Evolutionary conservation across 2,888 invertebrate species (phyloP).

Genomic region (Taenaris catops): DNA sequence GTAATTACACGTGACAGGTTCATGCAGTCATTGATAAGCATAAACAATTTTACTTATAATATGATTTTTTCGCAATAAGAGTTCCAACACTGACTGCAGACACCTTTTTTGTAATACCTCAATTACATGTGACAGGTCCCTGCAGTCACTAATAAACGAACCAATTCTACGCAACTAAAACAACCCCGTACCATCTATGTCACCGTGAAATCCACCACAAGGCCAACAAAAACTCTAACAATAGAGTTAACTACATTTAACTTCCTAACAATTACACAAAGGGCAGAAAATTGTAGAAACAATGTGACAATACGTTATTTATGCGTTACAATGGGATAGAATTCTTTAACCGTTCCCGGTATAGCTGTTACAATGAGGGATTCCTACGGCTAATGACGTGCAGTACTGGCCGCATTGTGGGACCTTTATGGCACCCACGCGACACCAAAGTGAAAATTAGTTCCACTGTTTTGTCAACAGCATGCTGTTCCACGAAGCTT

Average conservation of each 20-base stretch:
- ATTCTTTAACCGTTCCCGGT: constrained; percentile 55
- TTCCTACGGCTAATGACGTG: constrained; percentile 61
- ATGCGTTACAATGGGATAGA: constrained; percentile 38
- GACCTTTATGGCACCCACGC: constrained; percentile 73
- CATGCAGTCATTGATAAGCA: constrained; percentile 66
- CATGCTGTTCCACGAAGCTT: constrained; percentile 59
- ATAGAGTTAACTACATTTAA: constrained; percentile 71
- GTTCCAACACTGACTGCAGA: constrained; percentile 15
- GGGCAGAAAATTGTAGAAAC: constrained; percentile 57
- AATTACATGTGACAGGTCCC: constrained; percentile 54
- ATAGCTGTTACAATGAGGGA: constrained; percentile 47
- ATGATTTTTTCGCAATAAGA: background rate
- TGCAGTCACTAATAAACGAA: constrained; percentile 64
- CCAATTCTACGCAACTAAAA: constrained; percentile 58
- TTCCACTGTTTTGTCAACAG: constrained; percentile 75
- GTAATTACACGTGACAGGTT: constrained; percentile 54
- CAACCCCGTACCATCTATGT: constrained; percentile 42
- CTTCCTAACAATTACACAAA: constrained; percentile 73
- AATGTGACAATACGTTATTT: constrained; percentile 49
- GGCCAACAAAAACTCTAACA: constrained; percentile 48
- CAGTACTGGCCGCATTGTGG: constrained; percentile 65
- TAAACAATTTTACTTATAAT: too few species aligned
- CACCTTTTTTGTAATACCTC: constrained; percentile 47
- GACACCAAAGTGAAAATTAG: constrained; percentile 71
- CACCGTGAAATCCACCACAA: constrained; percentile 54